Evolutionary conservation across 1,140 invertebrate genomes (phyloP).

Genomic region (Tetramorium simillimum): DNA sequence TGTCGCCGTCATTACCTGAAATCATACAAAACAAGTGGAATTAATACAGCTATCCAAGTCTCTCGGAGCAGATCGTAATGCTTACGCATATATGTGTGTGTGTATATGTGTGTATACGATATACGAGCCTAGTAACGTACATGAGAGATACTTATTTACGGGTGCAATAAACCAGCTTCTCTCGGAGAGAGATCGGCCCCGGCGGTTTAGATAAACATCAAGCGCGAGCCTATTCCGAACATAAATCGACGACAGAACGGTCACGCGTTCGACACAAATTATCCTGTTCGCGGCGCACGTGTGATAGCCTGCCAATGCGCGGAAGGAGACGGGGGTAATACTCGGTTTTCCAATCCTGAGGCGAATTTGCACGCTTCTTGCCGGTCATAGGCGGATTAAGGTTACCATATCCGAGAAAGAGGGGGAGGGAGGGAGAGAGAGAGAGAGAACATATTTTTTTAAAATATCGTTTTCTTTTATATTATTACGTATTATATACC

Average conservation of each 20-base stretch:
- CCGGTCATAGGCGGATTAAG: constrained; percentile 7
- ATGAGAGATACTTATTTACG: constrained; percentile 63
- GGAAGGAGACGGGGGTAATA: constrained; percentile 57
- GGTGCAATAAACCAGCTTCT: constrained; percentile 63
- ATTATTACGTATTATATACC: background rate
- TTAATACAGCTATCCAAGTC: constrained; percentile 46
- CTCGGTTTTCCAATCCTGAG: constrained; percentile 64
- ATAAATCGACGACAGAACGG: constrained; percentile 69
- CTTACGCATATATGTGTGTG: background rate
- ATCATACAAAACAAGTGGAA: constrained; percentile 63
- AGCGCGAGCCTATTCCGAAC: constrained; percentile 60
- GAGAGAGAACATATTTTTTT: background rate
- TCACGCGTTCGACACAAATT: constrained; percentile 77
- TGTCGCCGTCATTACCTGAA: constrained; percentile 69
- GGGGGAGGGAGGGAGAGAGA: background rate
- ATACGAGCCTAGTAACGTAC: constrained; percentile 3
- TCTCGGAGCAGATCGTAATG: background rate
- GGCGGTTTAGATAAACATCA: constrained; percentile 72
- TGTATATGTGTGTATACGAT: background rate
- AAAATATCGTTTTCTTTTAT: background rate
- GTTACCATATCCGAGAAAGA: background rate
- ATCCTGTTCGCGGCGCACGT: constrained; percentile 67
- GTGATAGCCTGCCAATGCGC: constrained; percentile 57
- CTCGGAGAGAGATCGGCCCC: constrained; percentile 58
- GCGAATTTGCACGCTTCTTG: constrained; percentile 32